A percentile compares a stretch with the other conserved stretches of the same genome.
Conservation (phyloP, 2,888 invertebrate genomes). For the Anarsia innoxiella region DNA sequence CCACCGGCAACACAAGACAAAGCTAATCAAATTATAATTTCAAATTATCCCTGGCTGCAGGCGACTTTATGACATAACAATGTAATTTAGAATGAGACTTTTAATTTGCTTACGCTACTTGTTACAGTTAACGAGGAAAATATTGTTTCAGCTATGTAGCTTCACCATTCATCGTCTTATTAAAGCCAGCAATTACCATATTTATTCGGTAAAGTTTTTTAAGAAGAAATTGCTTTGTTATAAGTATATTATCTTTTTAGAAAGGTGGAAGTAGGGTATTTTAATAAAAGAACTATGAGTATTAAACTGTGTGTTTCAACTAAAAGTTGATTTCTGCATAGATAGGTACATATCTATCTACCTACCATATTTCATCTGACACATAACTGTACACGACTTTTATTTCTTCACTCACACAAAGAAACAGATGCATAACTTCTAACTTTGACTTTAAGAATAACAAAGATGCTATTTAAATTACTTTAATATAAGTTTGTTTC, state of each 20-base stretch:
- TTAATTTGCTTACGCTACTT: conserved; percentile 21
- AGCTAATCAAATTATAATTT: conserved; percentile 48
- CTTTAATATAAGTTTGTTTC: conserved; percentile 64
- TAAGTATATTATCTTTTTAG: too few relatives aligned
- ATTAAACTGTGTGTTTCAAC: too few relatives aligned
- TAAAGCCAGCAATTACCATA: neutral
- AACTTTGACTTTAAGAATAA: conserved; percentile 48
- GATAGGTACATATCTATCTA: too few relatives aligned
- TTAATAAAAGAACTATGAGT: too few relatives aligned
- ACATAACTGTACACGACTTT: too few relatives aligned
- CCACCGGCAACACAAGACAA: conserved; percentile 28
- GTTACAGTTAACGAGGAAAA: neutral
- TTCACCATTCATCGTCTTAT: neutral
- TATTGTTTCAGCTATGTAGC: neutral
- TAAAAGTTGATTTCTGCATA: too few relatives aligned
- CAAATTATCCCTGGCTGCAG: conserved; percentile 28
- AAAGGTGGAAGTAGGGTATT: too few relatives aligned
- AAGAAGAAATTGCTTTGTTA: neutral
- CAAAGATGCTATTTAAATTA: conserved; percentile 62
- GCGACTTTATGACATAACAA: conserved; percentile 29
- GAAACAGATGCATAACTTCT: conserved; percentile 49
- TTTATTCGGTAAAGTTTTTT: neutral
- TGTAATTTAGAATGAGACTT: conserved; percentile 29
- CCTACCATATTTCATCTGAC: too few relatives aligned
- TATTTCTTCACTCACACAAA: conserved; percentile 24